Evolutionary conservation across 2,797 vertebrate genomes (phyloP), one percentile per base, ranked within the genome.

Genomic region (Pipistrellus kuhlii): DNA sequence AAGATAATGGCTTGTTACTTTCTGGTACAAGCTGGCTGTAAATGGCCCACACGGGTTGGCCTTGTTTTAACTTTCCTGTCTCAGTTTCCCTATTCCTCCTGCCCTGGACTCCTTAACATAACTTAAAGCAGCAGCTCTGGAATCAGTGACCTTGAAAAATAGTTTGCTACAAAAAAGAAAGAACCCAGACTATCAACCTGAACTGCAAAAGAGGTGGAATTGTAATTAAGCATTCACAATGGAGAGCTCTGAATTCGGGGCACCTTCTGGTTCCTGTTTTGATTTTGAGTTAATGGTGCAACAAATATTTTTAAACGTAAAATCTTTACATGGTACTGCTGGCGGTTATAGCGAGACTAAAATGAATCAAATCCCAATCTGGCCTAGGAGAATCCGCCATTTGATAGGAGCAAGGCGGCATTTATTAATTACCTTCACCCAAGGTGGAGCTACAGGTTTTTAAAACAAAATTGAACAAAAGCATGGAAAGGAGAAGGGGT

Each of bases 91-190:
- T 62, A 14, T 62, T 30, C 27, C 25, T 62, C 27, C 59, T 62
- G 59, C 59, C 59, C 59, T 30, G 59, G 59, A 62, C 14, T 30
- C 59, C 59, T 30, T 30, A 62, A 15, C 59, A 30, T 14, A 30
- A 62, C 9, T 46, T 80, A 83, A 88, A 83, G 21, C 17, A 14
- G 25, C 21, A 72, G 11, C 66, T 95, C 57, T 35, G 14, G 44
- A 90, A 25, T 48, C 72, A 88, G 72, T 20, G n/a, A 73, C 44
- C 13, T 92, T 90, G 6, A 92, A 90, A 92, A 92, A 64, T 3
- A 62, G 57, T 68, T 82, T 82, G 48, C 55, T 69, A 62, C 44
- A 69, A 51, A 44, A 44, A 91, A 84, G 8, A 71, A 93, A 80
- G 69, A 78, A 35, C 48, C 25, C 75, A 73, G 51, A n/a, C 11